phyloP scores from a whole-genome alignment of 2,113 vertebrate genomes.

The Sceloporus tristichus region DNA sequence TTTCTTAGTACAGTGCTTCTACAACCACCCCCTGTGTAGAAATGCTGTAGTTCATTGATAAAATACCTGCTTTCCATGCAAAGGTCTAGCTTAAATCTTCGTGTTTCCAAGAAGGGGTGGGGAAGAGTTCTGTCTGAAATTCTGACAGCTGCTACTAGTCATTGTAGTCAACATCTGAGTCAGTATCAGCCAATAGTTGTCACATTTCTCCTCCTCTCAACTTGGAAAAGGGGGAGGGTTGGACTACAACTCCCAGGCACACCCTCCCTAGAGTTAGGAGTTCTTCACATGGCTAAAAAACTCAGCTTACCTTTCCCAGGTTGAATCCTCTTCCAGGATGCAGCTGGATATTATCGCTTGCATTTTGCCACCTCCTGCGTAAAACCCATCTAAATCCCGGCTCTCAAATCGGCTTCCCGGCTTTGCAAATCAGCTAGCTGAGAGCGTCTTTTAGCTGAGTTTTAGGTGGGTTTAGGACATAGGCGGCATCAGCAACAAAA shows the following conservation, averaged over 20 bases:
- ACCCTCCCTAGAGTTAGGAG: neutral
- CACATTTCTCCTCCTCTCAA: neutral
- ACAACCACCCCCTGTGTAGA: neutral
- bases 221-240: neutral
- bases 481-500: too few species aligned
- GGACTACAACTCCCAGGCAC: neutral
- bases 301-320: too few species aligned
- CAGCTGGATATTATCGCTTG: too few species aligned
- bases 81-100: neutral
- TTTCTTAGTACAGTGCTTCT: neutral
- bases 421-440: too few species aligned
- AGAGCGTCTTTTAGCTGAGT: too few species aligned
- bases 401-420: too few species aligned
- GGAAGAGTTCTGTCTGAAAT: neutral
- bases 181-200: neutral
- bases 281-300: too few species aligned
- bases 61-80: neutral
- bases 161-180: neutral
- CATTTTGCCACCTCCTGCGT: too few species aligned
- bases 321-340: too few species aligned
- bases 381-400: too few species aligned
- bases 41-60: neutral
- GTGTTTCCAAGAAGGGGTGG: neutral
- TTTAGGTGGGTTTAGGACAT: too few species aligned
- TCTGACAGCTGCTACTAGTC: neutral